Evolutionary conservation across 2,113 vertebrate genomes (phyloP), one percentile per base, ranked within the genome.

Genomic region (Oncorhynchus gorbuscha): DNA sequence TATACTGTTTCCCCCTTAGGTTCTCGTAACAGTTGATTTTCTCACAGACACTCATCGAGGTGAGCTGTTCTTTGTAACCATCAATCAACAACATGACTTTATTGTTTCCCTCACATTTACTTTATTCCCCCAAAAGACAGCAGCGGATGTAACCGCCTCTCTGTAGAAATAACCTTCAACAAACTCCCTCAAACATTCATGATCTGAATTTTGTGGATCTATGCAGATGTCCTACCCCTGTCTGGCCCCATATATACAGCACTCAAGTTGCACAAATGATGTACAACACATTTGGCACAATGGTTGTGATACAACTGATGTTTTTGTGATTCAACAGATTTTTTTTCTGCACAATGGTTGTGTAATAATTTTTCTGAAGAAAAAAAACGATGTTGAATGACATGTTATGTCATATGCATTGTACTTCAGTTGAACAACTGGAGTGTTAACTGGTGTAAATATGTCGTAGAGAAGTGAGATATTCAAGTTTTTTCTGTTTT

Each of bases 161-260:
- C 11, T 22, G 69, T 24, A 24, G 18, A 48, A 48, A 70, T 70
- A 4, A 48, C 11, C 76, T 30, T 20, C 18, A 16, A 30, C 16
- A 16, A 11, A 8, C 64, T 49, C 13, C 45, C 49, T 13, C 22
- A 14, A 24, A 14, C 9, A 26, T 84, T 86, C 76, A 79, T 30
- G 69, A 79, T 88, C 76, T 75, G 84, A 86, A 85, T 85, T 79
- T 81, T 82, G 90, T 92, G 88, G 89, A 92, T 93, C 91, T 91
- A 92, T 93, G 91, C 92, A 91, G 88, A 93, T 83, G 86, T 90
- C 74, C 68, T 80, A 55, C 76, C 73, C 77, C 80, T 48, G 65
- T 83, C 79, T 55, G 51, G 12, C 62, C 66, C 64, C 20, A 72
- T 65, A 20, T 49, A 45, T 66, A 8, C 35, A 35, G 35, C 7